phyloP scores from a whole-genome alignment of 2,888 invertebrate genomes.

The Microctonus hyperodae region DNA sequence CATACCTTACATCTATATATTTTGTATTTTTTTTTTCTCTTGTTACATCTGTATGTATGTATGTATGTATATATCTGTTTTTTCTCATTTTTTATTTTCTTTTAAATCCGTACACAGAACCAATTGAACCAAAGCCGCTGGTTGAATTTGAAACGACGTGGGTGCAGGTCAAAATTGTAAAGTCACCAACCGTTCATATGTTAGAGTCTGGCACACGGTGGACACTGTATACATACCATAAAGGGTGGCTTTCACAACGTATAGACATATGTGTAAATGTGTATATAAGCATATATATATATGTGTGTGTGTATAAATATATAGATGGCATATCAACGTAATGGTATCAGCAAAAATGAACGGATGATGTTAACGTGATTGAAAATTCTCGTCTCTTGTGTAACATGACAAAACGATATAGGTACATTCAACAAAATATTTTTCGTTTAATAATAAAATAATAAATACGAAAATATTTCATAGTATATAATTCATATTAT shows the following conservation, averaged over 20 bases:
- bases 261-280: slow-evolving; percentile 23
- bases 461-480: too few species aligned
- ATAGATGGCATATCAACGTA: too few species aligned
- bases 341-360: slow-evolving; percentile 38
- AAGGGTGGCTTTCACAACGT: slow-evolving; percentile 33
- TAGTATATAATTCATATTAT: too few species aligned
- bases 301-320: slow-evolving; percentile 7
- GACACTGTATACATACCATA: slow-evolving; percentile 27
- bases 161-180: slow-evolving; percentile 52
- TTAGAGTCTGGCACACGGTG: slow-evolving; percentile 55
- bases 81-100: slow-evolving; percentile 38
- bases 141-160: slow-evolving; percentile 59
- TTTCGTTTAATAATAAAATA: not conserved
- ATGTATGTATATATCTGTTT: slow-evolving; percentile 10
- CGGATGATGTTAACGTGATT: slow-evolving; percentile 40
- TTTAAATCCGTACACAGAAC: slow-evolving; percentile 55
- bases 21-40: not conserved
- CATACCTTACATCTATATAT: slow-evolving; percentile 4
- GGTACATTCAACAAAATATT: not conserved
- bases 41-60: not conserved
- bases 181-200: slow-evolving; percentile 62
- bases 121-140: slow-evolving; percentile 55
- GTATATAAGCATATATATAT: slow-evolving; percentile 27
- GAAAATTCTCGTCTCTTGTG: slow-evolving; percentile 30
- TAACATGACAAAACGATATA: not conserved